These are phyloP conservation scores for Polyploca ridens DNA, from an alignment of 2,888 invertebrate genomes.

Conservation along the genomic window DNA sequence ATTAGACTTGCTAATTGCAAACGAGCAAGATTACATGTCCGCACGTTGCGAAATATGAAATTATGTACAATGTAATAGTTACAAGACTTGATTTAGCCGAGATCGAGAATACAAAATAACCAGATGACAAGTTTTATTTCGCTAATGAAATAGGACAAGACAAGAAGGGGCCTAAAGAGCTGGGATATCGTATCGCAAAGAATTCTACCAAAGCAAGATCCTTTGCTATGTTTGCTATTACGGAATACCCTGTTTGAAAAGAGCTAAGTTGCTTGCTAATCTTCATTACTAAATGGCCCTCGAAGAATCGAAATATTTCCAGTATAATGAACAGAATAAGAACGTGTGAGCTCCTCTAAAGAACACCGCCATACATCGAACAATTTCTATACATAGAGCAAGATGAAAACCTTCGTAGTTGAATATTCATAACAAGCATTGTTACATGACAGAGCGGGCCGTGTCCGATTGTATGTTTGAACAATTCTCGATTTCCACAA, in stretches of 20 bases:
- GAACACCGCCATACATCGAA: not conserved
- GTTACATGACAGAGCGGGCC: slow-evolving; percentile 43
- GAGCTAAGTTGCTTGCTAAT: not conserved
- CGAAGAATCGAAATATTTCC: not conserved
- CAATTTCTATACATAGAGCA: slow-evolving; percentile 22
- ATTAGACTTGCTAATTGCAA: slow-evolving; percentile 49
- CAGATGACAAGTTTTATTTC: not conserved
- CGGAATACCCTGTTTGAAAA: no score
- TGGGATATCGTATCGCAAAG: not conserved
- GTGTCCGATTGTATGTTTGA: slow-evolving; percentile 40
- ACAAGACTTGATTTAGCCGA: slow-evolving; percentile 21
- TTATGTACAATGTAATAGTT: slow-evolving; percentile 36
- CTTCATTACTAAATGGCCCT: not conserved
- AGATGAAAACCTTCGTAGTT: slow-evolving; percentile 47
- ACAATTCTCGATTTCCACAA: slow-evolving; percentile 47
- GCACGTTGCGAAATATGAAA: slow-evolving; percentile 38
- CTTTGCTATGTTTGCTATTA: no score
- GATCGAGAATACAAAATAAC: slow-evolving; percentile 12
- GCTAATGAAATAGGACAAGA: not conserved
- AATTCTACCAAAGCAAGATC: not conserved
- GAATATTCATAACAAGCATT: slow-evolving; percentile 53
- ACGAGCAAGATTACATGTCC: slow-evolving; percentile 33
- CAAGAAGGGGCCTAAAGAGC: not conserved
- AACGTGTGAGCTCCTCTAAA: not conserved
- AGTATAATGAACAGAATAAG: not conserved